These are phyloP conservation scores for Synergus umbraculus DNA, from an alignment of 2,888 invertebrate species.

Conservation along the genomic window DNA sequence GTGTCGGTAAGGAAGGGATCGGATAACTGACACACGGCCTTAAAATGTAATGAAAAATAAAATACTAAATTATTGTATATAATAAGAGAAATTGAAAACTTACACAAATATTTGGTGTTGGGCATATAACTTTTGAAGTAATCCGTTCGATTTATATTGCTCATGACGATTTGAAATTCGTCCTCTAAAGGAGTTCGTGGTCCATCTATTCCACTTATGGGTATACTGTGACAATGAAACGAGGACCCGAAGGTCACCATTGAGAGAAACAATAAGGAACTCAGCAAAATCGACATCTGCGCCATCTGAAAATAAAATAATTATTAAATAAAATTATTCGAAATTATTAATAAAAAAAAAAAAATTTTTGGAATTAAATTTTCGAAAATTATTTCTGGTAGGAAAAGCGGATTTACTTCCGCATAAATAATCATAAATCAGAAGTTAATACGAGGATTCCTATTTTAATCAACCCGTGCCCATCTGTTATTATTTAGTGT, in stretches of 20 bases:
- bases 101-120: conserved; percentile 71
- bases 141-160: conserved; percentile 70
- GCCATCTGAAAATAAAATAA: conserved; percentile 12
- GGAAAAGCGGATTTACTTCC: too few relatives aligned
- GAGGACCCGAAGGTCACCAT: neutral
- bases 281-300: neutral
- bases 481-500: too few relatives aligned
- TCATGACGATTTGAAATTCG: conserved; percentile 63
- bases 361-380: neutral
- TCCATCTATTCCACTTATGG: conserved; percentile 54
- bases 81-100: conserved; percentile 51
- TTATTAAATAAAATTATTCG: neutral
- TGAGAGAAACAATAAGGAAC: neutral
- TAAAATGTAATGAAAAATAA: too few relatives aligned
- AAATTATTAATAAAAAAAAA: neutral
- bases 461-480: too few relatives aligned
- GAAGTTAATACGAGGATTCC: too few relatives aligned
- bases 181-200: conserved; percentile 63
- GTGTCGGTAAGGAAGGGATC: too few relatives aligned
- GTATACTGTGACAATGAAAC: conserved; percentile 10
- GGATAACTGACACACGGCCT: too few relatives aligned
- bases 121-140: conserved; percentile 69
- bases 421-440: too few relatives aligned
- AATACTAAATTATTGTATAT: neutral
- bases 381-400: neutral